Evolutionary conservation across 2,888 invertebrate genomes (phyloP), one percentile per base, ranked within the genome.

Genomic region (Lamellibrachia columna): DNA sequence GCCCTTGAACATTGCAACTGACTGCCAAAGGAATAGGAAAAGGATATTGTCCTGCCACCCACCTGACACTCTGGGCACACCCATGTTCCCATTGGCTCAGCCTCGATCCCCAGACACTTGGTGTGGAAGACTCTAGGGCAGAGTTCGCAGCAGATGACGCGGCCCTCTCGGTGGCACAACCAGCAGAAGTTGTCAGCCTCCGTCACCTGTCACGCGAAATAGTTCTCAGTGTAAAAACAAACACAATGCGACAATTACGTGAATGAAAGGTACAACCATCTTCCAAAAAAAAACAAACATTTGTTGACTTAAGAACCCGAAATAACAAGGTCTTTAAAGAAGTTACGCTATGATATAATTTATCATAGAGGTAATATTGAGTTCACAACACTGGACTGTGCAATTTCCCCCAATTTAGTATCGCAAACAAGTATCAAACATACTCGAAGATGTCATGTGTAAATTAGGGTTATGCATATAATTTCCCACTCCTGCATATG

Each of bases 41-140:
- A 91, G 40, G 40, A 22, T n/a, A n/a, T 28, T 58, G 52, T 28
- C n/a, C 8, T 53, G 90, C 40, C 15, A 92, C 93, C 91, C 53
- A 94, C 94, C 93, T 94, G 93, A 96, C 99, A 99, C 96, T 99
- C 99, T 0, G 98, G 98, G 96, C 99, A 99, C 92, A 98, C 97
- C 98, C 98, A 98, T 96, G 97, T 97, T 95, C 97, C 97, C 4
- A 95, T 95, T 90, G 94, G 93, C 0, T 92, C 92, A n/a, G 40
- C 58, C 92, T 91, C 94, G 92, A 95, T 94, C 60, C 93, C 95
- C 91, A 96, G 97, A 96, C 99, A 99, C 95, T 97, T 98, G 22
- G 97, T 97, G 97, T 99, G 99, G 97, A 97, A 99, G 0, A 98
- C 98, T 53, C 99, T 97, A 3, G 98, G 98, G 96, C 99, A 99